These are phyloP conservation scores for Python bivittatus DNA, from an alignment of 2,113 vertebrate genomes.

Conservation along the genomic window DNA sequence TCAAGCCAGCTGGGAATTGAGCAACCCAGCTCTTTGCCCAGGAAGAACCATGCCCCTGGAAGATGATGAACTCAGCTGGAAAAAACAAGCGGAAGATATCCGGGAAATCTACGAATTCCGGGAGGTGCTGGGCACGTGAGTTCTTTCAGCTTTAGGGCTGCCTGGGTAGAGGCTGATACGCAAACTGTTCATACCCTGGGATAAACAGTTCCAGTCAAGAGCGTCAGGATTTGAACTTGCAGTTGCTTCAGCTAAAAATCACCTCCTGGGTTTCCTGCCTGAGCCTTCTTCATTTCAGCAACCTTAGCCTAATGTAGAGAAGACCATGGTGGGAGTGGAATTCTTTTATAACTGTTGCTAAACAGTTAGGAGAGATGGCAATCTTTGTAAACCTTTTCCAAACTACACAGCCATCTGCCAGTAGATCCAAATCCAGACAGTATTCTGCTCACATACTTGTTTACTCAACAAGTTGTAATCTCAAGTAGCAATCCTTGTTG, in stretches of 20 bases:
- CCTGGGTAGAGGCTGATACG: not conserved
- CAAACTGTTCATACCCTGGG: not conserved
- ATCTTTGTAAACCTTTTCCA: not conserved
- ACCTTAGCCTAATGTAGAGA: not conserved
- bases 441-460: not conserved
- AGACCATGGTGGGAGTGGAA: no score
- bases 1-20: not conserved
- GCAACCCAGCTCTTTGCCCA: not conserved
- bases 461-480: not conserved
- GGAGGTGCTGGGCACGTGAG: conserved; percentile 82
- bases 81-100: conserved; percentile 76
- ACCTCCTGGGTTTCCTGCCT: not conserved
- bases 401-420: not conserved
- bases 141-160: not conserved
- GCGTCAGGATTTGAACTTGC: not conserved
- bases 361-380: not conserved
- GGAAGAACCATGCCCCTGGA: conserved; percentile 73
- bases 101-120: conserved; percentile 77
- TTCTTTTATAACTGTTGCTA: not conserved
- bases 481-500: not conserved
- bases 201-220: not conserved
- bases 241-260: not conserved
- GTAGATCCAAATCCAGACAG: not conserved
- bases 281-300: not conserved
- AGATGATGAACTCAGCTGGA: conserved; percentile 75